phyloP scores from a whole-genome alignment of 2,113 vertebrate species.

The Elephantulus edwardii region DNA sequence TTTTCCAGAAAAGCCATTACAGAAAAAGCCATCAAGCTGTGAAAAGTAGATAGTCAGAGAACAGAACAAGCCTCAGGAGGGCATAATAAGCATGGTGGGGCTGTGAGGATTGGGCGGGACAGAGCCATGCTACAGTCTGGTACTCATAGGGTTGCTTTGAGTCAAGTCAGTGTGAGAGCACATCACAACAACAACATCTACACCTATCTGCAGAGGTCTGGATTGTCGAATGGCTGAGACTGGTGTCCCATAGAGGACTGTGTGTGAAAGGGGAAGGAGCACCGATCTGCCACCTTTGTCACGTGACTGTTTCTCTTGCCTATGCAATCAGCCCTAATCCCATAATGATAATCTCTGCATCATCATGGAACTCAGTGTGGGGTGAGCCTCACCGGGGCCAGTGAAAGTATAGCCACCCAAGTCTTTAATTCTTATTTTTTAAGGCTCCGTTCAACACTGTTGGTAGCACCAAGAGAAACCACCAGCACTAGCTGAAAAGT shows the following conservation, averaged over 20 bases:
- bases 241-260: background rate
- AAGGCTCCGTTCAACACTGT: constrained; percentile 77
- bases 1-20: no score
- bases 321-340: accelerated
- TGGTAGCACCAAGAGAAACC: constrained; percentile 83
- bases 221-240: background rate
- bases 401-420: constrained; percentile 45
- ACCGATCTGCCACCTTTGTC: background rate
- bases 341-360: accelerated
- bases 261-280: background rate
- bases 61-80: no score
- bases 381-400: background rate
- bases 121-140: no score
- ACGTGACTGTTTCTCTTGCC: background rate
- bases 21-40: no score
- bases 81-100: no score
- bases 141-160: no score
- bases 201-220: no score
- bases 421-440: constrained; percentile 17
- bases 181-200: no score
- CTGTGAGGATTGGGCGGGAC: no score
- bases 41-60: no score
- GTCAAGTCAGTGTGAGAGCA: no score
- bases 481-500: constrained; percentile 89
- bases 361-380: background rate